Percentiles rank a stretch among this genome's conserved stretches.
These are phyloP conservation scores for Nomada fabriciana DNA, from an alignment of 2,888 invertebrate genomes.

Conservation along the genomic window DNA sequence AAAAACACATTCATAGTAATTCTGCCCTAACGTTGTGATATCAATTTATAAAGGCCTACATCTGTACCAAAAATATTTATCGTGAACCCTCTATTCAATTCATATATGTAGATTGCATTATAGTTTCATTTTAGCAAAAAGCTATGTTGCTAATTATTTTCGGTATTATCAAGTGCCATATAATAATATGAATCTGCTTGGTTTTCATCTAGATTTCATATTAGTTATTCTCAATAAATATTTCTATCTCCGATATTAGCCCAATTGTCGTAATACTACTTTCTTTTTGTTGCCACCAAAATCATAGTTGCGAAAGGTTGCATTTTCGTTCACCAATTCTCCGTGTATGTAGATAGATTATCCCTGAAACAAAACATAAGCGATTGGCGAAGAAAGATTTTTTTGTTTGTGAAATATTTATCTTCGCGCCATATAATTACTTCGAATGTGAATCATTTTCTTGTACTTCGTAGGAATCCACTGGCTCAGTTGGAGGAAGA, in stretches of 20 bases:
- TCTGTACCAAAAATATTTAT: background rate
- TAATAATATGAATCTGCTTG: conserved; percentile 32
- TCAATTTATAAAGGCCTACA: background rate
- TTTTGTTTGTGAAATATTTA: conserved; percentile 6
- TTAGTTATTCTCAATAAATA: conserved; percentile 24
- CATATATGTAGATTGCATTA: conserved; percentile 55
- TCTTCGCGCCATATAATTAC: background rate
- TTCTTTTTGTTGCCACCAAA: background rate
- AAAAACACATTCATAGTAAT: background rate
- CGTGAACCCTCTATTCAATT: conserved; percentile 60
- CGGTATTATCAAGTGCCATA: conserved; percentile 8
- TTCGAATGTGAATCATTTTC: background rate
- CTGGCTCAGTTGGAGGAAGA: conserved; percentile 99
- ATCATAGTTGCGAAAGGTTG: background rate
- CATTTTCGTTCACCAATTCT: conserved; percentile 24
- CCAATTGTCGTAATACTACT: background rate
- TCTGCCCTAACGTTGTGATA: background rate
- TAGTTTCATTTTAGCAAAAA: conserved; percentile 19
- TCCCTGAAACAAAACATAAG: conserved; percentile 1
- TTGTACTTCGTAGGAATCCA: conserved; percentile 91
- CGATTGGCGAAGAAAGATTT: background rate
- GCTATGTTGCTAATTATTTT: conserved; percentile 27
- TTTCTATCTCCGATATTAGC: background rate
- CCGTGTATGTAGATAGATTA: conserved; percentile 45
- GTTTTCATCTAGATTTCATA: conserved; percentile 36